These are phyloP conservation scores for Neoitamus cyanurus DNA, from an alignment of 2,888 invertebrate genomes.

Conservation along the genomic window DNA sequence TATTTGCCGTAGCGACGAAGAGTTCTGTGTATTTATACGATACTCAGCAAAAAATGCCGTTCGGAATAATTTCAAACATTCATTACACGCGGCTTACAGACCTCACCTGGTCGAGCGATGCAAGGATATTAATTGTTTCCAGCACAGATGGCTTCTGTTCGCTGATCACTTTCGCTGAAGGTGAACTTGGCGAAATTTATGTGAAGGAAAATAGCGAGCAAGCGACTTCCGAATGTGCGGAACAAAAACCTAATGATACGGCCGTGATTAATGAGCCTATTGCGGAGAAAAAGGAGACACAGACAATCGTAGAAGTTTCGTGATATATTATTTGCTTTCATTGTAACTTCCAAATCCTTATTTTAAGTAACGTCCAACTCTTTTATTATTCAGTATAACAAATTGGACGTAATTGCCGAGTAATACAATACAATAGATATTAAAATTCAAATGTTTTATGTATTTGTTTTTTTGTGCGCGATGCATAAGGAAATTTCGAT, in stretches of 20 bases:
- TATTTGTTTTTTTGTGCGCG: too few species aligned
- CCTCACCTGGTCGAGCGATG: slow-evolving; percentile 88
- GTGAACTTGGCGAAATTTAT: slow-evolving; percentile 76
- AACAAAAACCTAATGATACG: background rate
- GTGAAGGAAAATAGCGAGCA: slow-evolving; percentile 56
- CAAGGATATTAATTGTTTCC: slow-evolving; percentile 78
- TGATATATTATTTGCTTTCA: background rate
- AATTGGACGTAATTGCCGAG: too few species aligned
- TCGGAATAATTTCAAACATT: slow-evolving; percentile 84
- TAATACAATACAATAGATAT: too few species aligned
- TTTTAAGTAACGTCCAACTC: too few species aligned
- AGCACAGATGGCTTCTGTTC: slow-evolving; percentile 94
- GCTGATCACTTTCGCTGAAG: slow-evolving; percentile 78
- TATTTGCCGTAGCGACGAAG: slow-evolving; percentile 92
- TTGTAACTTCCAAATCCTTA: background rate
- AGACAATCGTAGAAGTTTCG: background rate
- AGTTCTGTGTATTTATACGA: slow-evolving; percentile 88
- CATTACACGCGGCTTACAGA: slow-evolving; percentile 92
- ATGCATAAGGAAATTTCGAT: too few species aligned
- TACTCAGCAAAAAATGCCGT: slow-evolving; percentile 83
- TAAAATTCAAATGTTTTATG: background rate
- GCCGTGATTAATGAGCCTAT: background rate
- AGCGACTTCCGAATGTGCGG: background rate
- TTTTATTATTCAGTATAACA: too few species aligned
- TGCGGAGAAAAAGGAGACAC: background rate